Percentiles rank a stretch among this genome's conserved stretches.
phyloP scores from a whole-genome alignment of 2,113 vertebrate species.

The Porphyrio hochstetteri region DNA sequence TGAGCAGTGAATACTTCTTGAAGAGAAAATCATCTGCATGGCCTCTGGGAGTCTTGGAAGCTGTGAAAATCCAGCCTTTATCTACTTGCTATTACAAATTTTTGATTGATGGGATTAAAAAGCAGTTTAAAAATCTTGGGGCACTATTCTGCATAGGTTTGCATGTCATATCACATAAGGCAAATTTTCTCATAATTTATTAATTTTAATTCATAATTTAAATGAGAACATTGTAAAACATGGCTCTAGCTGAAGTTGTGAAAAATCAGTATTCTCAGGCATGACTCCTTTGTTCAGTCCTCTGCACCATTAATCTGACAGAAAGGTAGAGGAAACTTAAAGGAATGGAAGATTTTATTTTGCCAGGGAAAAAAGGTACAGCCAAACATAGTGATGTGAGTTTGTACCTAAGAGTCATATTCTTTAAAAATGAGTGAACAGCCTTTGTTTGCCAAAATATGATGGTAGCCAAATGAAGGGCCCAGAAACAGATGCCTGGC shows the following conservation, averaged over 20 bases:
- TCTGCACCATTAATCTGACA: not conserved
- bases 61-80: not conserved
- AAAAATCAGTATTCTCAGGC: conserved; percentile 10
- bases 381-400: not conserved
- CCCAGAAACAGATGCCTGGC: not conserved
- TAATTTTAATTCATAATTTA: conserved; percentile 60
- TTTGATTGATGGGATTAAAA: conserved; percentile 24
- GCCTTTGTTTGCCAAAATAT: not conserved
- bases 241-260: not conserved
- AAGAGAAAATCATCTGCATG: not conserved
- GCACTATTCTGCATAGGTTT: conserved; percentile 14
- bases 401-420: not conserved
- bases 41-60: not conserved
- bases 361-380: not conserved
- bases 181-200: conserved; percentile 48
- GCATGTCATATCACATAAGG: not conserved
- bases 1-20: not conserved
- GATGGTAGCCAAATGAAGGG: not conserved
- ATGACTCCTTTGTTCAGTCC: not conserved
- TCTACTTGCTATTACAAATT: not conserved
- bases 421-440: not conserved
- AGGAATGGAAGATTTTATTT: not conserved
- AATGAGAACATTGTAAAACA: conserved; percentile 20
- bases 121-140: not conserved
- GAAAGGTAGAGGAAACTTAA: not conserved